phyloP scores from a whole-genome alignment of 2,888 invertebrate genomes.

The Hyposoter didymator region DNA sequence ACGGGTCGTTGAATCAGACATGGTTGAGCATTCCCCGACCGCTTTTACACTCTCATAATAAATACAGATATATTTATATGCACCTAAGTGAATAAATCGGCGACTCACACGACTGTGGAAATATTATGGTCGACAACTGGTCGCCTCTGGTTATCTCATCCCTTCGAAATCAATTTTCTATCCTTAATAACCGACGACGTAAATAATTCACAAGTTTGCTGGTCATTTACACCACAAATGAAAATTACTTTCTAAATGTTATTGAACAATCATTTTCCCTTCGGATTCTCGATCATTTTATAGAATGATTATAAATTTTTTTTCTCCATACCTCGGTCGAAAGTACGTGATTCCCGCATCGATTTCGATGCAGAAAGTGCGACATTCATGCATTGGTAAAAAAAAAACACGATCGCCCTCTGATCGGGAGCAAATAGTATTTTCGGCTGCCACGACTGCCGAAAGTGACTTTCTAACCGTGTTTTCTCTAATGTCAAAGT shows the following conservation, averaged over 20 bases:
- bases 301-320: background rate
- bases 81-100: conserved; percentile 8
- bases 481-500: too few species aligned
- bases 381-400: too few species aligned
- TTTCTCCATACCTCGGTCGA: too few species aligned
- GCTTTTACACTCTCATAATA: conserved; percentile 34
- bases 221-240: background rate
- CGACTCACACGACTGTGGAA: conserved; percentile 56
- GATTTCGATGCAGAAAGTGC: too few species aligned
- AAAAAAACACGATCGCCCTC: too few species aligned
- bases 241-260: background rate
- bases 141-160: conserved; percentile 21
- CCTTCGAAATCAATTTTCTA: conserved; percentile 69
- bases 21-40: conserved; percentile 59
- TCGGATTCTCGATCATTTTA: background rate
- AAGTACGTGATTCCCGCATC: too few species aligned
- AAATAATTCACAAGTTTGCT: conserved; percentile 49
- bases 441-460: too few species aligned
- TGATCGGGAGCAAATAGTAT: too few species aligned
- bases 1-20: conserved; percentile 74
- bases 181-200: conserved; percentile 60
- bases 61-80: background rate
- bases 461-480: too few species aligned
- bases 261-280: background rate
- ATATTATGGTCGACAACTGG: conserved; percentile 36